Conservation (phyloP, 2,888 invertebrate species). For the Rambutsinella grinnellia region DNA sequence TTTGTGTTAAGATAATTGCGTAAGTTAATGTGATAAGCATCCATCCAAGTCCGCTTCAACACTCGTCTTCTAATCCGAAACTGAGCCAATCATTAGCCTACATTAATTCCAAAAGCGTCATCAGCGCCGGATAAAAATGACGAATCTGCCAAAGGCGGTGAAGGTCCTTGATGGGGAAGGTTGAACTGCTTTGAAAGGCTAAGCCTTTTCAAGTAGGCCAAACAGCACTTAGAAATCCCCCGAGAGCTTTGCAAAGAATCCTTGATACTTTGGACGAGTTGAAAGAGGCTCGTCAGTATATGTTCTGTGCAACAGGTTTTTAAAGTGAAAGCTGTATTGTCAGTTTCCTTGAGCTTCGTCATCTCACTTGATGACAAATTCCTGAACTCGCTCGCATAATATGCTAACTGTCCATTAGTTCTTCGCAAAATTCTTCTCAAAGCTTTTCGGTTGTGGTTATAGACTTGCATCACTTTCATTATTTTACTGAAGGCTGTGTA, state of each 20-base stretch:
- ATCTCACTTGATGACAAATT: slow-evolving; percentile 37
- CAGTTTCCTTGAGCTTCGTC: slow-evolving; percentile 14
- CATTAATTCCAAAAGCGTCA: background rate
- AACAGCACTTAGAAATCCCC: slow-evolving; percentile 33
- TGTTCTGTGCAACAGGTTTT: slow-evolving; percentile 35
- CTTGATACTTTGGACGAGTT: slow-evolving; percentile 26
- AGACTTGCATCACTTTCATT: slow-evolving; percentile 6
- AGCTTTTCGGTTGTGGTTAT: slow-evolving; percentile 20
- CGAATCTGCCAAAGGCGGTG: background rate
- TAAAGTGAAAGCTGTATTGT: slow-evolving; percentile 10
- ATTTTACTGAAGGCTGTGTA: slow-evolving; percentile 17
- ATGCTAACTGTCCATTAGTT: slow-evolving; percentile 16
- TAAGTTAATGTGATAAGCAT: too few relatives aligned
- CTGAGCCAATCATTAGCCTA: background rate
- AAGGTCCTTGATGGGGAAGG: background rate
- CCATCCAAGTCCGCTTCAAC: too few relatives aligned
- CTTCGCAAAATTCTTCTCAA: slow-evolving; percentile 8
- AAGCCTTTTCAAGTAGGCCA: slow-evolving; percentile 11
- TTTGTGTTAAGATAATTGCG: too few relatives aligned
- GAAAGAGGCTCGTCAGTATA: slow-evolving; percentile 27
- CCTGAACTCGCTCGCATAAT: slow-evolving; percentile 16
- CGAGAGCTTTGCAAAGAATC: slow-evolving; percentile 17
- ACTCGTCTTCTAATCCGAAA: background rate
- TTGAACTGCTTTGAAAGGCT: slow-evolving; percentile 5
- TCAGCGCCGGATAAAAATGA: background rate